A percentile compares a stretch with the other conserved stretches of the same genome.
Evolutionary conservation across 2,113 vertebrate genomes (phyloP).

Genomic region (Thymallus thymallus): DNA sequence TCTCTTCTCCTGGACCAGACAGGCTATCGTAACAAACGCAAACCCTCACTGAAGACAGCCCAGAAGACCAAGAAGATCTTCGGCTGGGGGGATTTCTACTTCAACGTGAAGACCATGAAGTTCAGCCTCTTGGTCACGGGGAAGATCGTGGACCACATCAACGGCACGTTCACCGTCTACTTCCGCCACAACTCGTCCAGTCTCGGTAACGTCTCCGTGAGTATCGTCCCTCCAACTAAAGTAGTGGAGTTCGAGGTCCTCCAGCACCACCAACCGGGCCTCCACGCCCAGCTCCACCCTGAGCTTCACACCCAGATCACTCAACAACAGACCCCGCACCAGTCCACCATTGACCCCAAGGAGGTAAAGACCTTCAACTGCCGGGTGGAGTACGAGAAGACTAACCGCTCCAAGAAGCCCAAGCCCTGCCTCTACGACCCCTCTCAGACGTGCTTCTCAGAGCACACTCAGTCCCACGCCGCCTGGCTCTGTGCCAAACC

Average conservation of each 20-base stretch:
- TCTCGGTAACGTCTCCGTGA: slow-evolving; percentile 90
- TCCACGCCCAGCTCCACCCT: slow-evolving; percentile 71
- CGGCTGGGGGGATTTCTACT: slow-evolving; percentile 97
- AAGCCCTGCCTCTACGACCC: slow-evolving; percentile 95
- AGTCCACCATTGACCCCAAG: slow-evolving; percentile 84
- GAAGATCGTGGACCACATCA: slow-evolving; percentile 95
- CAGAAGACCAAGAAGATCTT: slow-evolving; percentile 94
- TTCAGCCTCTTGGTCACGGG: slow-evolving; percentile 85
- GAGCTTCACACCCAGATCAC: slow-evolving; percentile 78
- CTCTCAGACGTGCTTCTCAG: slow-evolving; percentile 91
- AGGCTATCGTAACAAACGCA: slow-evolving; percentile 81
- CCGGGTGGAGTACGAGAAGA: slow-evolving; percentile 95
- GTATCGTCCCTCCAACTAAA: slow-evolving; percentile 90
- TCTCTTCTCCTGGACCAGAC: slow-evolving; percentile 70
- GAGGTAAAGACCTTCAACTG: slow-evolving; percentile 91
- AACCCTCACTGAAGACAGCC: slow-evolving; percentile 83
- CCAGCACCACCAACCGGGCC: slow-evolving; percentile 43
- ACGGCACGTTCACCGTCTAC: slow-evolving; percentile 96
- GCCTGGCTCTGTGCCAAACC: slow-evolving; percentile 97
- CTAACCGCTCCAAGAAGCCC: slow-evolving; percentile 91
- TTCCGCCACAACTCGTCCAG: slow-evolving; percentile 97
- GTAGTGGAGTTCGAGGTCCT: slow-evolving; percentile 89
- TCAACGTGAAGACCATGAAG: slow-evolving; percentile 89
- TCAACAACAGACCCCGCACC: slow-evolving; percentile 77
- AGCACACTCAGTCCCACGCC: slow-evolving; percentile 94